Base-by-base conservation (phyloP, 2,888 invertebrate genomes). In the Bombyx huttoni region DNA sequence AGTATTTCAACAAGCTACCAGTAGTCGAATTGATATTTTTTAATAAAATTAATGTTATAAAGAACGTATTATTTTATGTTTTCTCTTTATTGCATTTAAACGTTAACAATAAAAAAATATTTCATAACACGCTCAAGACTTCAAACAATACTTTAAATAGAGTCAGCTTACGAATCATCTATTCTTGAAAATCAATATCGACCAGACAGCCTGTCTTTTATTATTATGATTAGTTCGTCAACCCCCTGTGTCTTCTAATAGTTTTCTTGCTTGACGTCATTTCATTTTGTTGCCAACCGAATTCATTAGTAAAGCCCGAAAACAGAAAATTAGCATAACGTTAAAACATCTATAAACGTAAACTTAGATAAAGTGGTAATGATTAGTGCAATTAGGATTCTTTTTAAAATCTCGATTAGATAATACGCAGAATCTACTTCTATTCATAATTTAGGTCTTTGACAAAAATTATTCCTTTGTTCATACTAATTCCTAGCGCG, bases 401-500 rank as follows among this genome's bases (percentile, higher is more conserved):
- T 58, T 58, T 56, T 63, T 56, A 57, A 57, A 12, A 12, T 40
- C 40, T 40, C 9, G 40, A 40, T 57, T 55, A 57, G 62, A 71
- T 68, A 71, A 73, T 67, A 61, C 60, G 58, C 58, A 70, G 60
- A 73, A 68, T 76, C 72, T 72, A 59, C 55, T 47, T 8, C 47
- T 6, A 47, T 13, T 13, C 5, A 13, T 7, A 7, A 13, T 14
- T 13, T 10, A 47, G 8, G 3, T 14, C 13, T 47, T 47, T n/a
- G 7, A 47, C 8, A 47, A 14, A 47, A 47, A 13, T 9, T 3
- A n/a, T 47, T 40, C 72, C 76, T 80, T 78, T 73, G 75, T 70
- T 59, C 45, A 35, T 53, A 57, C 61, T 73, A 66, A 70, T 73
- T 76, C 24, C 70, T 75, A 68, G 68, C 73, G 70, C 64, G 66